Base-by-base conservation (phyloP, 37 sponge, comb jelly and placozoan species). In the Ephydatia muelleri region DNA sequence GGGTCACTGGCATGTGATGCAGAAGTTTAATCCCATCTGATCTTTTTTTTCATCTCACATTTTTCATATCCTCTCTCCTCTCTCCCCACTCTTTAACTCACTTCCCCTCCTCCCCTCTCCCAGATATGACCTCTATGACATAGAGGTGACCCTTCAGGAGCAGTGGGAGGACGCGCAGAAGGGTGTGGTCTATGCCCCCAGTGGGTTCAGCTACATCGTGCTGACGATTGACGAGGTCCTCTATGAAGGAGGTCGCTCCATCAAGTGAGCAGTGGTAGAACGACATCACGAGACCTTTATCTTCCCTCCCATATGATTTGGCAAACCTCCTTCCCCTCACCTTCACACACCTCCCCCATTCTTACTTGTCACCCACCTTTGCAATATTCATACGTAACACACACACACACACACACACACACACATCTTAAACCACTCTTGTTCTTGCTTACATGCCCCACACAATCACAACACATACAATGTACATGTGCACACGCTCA, bases 101-200 rank as follows among this genome's bases (percentile, higher is more conserved):
- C 12, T 13, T 8, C 57, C 78, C 5, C 64, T 26, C 64, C 36
- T 29, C 83, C 34, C 34, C n/a, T 23, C 33, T 21, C 65, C 40
- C 36, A 92, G 95, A 33, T 94, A 94, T 76, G 92, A 94, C 38
- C 31, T 94, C 31, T 91, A 86, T 71, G 89, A 91, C 40, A 43
- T 85, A 1, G 73, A 75, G 28, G 64, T 88, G 6, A 5, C 65
- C 23, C 83, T 77, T 32, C 5, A 43, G 36, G 11, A n/a, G 3
- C 35, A 77, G 29, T 83, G 47, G 47, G n/a, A 67, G 48, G 28
- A 49, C 43, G 48, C 37, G 3, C 65, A 0, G n/a, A 76, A 35
- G 72, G 83, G 67, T 32, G 70, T 68, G n/a, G 32, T 43, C 22
- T 74, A 79, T 70, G 89, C 91, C 16, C 33, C 64, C 36, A 0